These are phyloP conservation scores for Mixornis gularis DNA, from an alignment of 2,113 vertebrate species.

Conservation along the genomic window DNA sequence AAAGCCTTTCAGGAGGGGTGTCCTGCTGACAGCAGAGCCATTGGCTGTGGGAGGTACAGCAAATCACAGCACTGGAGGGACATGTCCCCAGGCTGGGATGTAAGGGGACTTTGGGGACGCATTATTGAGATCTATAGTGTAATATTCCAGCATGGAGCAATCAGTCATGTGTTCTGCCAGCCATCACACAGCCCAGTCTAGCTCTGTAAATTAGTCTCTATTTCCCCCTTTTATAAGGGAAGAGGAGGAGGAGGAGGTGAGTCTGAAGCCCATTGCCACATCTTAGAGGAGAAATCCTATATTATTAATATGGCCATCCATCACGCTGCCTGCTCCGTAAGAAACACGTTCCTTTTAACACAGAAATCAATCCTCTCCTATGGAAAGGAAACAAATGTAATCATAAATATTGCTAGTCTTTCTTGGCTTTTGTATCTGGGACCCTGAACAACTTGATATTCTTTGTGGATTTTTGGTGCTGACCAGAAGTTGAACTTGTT, in stretches of 20 bases:
- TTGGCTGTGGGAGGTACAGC: not conserved
- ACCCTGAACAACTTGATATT: not conserved
- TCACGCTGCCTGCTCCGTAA: not conserved
- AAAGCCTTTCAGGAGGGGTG: not conserved
- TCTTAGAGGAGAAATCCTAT: not conserved
- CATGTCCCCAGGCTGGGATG: not conserved
- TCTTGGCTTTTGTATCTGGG: not conserved
- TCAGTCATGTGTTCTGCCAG: not conserved
- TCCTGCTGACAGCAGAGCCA: not conserved
- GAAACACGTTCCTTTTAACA: not conserved
- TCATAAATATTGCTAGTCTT: not conserved
- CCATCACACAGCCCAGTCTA: not conserved
- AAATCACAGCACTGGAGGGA: not conserved
- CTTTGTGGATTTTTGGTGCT: not conserved
- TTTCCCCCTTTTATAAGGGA: not conserved
- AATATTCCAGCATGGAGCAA: not conserved
- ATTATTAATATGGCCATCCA: not conserved
- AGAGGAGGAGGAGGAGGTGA: not conserved
- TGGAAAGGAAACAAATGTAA: not conserved
- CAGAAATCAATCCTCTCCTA: constrained; percentile 12
- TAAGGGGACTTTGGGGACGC: not conserved
- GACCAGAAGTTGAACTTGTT: constrained; percentile 39
- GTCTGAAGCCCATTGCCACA: not conserved
- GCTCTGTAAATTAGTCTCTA: not conserved
- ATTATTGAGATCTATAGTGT: not conserved